A percentile compares a stretch with the other conserved stretches of the same genome.
Conservation (phyloP, 2,113 vertebrate species). For the Charina bottae region DNA sequence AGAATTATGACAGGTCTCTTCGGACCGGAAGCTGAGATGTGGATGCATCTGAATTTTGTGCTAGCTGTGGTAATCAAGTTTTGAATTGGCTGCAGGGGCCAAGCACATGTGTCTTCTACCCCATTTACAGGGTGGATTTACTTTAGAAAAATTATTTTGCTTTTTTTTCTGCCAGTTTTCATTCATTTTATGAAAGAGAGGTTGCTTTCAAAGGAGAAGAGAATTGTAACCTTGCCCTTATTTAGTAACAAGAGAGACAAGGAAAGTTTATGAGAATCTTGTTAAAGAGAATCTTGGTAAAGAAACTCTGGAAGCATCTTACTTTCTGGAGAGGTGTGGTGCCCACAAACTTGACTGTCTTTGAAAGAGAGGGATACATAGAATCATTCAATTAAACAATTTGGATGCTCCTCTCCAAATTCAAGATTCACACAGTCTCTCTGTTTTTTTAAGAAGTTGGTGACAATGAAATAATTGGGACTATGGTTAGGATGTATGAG, state of each 20-base stretch:
- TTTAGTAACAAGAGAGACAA: neutral
- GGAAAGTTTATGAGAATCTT: neutral
- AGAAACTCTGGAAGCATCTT: too few relatives aligned
- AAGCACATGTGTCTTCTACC: neutral
- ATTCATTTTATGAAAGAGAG: neutral
- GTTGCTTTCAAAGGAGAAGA: neutral
- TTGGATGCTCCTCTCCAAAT: too few relatives aligned
- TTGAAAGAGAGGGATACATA: too few relatives aligned
- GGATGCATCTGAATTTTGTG: neutral
- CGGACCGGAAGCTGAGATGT: neutral
- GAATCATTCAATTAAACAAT: neutral
- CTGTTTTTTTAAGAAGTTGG: too few relatives aligned
- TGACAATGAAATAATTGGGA: neutral
- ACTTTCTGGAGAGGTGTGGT: too few relatives aligned
- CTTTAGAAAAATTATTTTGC: neutral
- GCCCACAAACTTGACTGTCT: too few relatives aligned
- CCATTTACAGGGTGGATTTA: neutral
- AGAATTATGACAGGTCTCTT: neutral
- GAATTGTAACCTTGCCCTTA: neutral
- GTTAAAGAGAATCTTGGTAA: too few relatives aligned
- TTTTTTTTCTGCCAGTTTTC: neutral
- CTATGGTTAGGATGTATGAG: neutral
- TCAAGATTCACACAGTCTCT: too few relatives aligned
- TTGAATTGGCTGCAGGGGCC: neutral
- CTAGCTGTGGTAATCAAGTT: neutral